Percentiles rank a stretch among this genome's conserved stretches.
These are phyloP conservation scores for Daubentonia madagascariensis DNA, from an alignment of 2,113 vertebrate genomes.

Conservation along the genomic window DNA sequence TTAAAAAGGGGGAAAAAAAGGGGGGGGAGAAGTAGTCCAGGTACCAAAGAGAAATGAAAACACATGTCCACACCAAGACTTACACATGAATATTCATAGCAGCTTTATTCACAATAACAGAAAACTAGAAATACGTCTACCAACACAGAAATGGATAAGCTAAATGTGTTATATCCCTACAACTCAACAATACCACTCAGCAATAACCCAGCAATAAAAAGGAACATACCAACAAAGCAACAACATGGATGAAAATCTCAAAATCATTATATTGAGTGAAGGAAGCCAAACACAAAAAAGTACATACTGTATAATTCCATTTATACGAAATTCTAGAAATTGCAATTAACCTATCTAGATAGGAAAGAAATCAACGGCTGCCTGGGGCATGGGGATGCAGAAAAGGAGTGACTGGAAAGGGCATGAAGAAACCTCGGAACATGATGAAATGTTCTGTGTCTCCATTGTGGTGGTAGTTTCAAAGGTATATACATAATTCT, in stretches of 20 bases:
- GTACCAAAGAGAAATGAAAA: slow-evolving; percentile 17
- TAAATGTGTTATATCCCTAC: background rate
- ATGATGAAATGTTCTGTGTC: background rate
- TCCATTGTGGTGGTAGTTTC: background rate
- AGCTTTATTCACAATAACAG: background rate
- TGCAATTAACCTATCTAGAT: background rate
- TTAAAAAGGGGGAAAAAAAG: background rate
- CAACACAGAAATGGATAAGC: background rate
- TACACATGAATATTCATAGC: background rate
- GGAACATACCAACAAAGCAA: background rate
- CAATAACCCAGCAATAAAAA: background rate
- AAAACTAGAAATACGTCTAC: background rate
- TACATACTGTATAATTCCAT: background rate
- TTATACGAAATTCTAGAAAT: background rate
- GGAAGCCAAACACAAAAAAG: background rate
- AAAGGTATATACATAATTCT: background rate
- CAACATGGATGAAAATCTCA: background rate
- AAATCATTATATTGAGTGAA: background rate
- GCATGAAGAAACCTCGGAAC: background rate
- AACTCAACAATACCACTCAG: background rate
- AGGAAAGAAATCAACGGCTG: background rate
- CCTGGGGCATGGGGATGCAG: background rate
- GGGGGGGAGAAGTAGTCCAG: background rate
- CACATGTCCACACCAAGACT: background rate
- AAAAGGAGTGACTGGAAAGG: background rate